These are phyloP conservation scores for Amblyjoppa proteus DNA, from an alignment of 2,888 invertebrate species.

Conservation along the genomic window DNA sequence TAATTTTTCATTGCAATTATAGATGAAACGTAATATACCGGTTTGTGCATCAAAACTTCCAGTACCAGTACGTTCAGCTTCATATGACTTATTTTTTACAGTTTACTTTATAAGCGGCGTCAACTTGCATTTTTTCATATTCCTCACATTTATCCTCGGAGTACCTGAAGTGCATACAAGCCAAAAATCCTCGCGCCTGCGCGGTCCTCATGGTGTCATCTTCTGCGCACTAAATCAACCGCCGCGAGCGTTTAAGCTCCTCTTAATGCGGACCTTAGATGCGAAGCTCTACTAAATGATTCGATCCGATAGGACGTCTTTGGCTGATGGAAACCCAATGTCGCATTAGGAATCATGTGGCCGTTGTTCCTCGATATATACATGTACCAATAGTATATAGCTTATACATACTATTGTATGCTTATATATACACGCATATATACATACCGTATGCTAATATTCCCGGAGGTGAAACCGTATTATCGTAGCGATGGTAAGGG, in stretches of 20 bases:
- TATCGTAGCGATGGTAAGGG: slow-evolving; percentile 71
- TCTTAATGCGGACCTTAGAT: not conserved
- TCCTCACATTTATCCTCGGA: not conserved
- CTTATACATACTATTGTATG: not conserved
- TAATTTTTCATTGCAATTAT: too few relatives aligned
- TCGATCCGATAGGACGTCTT: slow-evolving; percentile 29
- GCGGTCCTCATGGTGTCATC: too few relatives aligned
- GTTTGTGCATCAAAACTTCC: too few relatives aligned
- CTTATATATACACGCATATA: slow-evolving; percentile 8
- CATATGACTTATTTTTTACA: too few relatives aligned
- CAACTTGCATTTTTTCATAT: too few relatives aligned
- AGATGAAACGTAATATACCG: too few relatives aligned
- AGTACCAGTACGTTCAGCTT: too few relatives aligned
- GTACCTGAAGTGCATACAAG: not conserved
- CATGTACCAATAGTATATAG: slow-evolving; percentile 10
- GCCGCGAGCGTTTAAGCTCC: not conserved
- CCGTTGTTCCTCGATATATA: slow-evolving; percentile 68
- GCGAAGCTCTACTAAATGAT: slow-evolving; percentile 25
- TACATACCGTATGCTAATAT: slow-evolving; percentile 22
- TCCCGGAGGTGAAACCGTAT: slow-evolving; percentile 62
- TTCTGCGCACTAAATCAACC: too few relatives aligned
- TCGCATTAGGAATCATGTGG: slow-evolving; percentile 74
- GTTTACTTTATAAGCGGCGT: too few relatives aligned
- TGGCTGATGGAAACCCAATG: slow-evolving; percentile 40
- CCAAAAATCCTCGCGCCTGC: not conserved